Evolutionary conservation across 2,113 vertebrate species (phyloP), one percentile per base, ranked within the genome.

Genomic region (Thinocorus orbignyianus): DNA sequence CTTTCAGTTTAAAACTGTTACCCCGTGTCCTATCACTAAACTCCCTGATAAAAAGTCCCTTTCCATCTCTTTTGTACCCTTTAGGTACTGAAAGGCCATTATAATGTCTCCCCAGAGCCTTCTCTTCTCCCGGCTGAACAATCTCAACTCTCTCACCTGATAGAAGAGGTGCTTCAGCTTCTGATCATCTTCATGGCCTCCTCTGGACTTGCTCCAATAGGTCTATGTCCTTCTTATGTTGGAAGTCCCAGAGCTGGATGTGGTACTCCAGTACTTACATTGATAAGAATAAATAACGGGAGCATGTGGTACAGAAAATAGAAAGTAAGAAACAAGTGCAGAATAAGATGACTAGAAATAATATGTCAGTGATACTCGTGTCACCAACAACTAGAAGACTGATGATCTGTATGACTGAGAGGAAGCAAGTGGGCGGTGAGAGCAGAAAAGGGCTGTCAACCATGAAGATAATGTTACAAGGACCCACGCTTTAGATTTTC

Each of bases 381-480:
- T 33, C 81, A 88, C 68, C 44, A 71, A 26, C 33, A 81, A 7
- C 11, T 58, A 77, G 92, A 74, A 95, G 93, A 62, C 76, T 81
- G 44, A 61, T 80, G 90, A 52, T 60, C 65, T 88, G 72, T 51
- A 18, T 51, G 92, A 57, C 83, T 91, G 93, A 88, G 76, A 73
- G 88, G 90, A 80, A 95, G 85, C 66, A 58, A n/a, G 51, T 72
- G 80, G 91, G 90, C 0, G 54, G 72, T 71, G 57, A 83, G 80
- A 94, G 90, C 90, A 89, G 58, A 26, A 77, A 81, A 82, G 90
- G 90, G 82, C 77, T 87, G 88, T 81, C 93, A 94, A 5, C 78
- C 60, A 54, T 6, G 42, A 58, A 57, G 60, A 39, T 39, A 61
- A 46, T 3, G n/a, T 61, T 93, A 72, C 74, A 77, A 39, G 71